Conservation (phyloP, 2,797 vertebrate genomes). For the Malurus splendens region DNA sequence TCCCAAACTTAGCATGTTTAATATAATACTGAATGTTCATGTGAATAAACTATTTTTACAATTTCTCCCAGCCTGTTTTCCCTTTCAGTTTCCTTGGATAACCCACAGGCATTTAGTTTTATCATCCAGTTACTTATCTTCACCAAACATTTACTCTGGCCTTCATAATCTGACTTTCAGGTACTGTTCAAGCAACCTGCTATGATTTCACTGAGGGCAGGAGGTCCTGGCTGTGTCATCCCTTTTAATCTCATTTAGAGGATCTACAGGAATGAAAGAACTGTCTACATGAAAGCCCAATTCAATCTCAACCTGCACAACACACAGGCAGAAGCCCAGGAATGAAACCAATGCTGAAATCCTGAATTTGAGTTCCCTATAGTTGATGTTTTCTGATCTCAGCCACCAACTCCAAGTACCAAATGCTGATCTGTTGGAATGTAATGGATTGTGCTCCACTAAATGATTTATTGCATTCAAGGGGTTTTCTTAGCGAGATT, state of each 20-base stretch:
- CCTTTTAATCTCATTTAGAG: not conserved
- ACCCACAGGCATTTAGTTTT: not conserved
- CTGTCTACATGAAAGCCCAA: not conserved
- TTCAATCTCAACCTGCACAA: not conserved
- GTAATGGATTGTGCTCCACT: not conserved
- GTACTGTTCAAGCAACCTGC: not conserved
- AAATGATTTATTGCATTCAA: not conserved
- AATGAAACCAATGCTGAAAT: not conserved
- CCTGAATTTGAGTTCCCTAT: not conserved
- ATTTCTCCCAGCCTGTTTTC: not conserved
- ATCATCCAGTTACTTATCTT: not conserved
- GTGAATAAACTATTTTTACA: not conserved
- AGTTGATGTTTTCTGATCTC: not conserved
- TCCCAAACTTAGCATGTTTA: not conserved
- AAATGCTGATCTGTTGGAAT: not conserved
- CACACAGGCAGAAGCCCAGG: not conserved
- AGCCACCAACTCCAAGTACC: not conserved
- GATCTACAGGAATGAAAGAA: not conserved
- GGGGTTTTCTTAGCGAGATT: not conserved
- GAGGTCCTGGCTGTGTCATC: not conserved
- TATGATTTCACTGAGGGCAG: not conserved
- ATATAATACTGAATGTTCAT: not conserved
- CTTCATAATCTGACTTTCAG: not conserved
- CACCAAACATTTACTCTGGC: conserved; percentile 9
- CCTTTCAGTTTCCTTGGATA: not conserved